These are phyloP conservation scores for Salticus scenicus DNA, from an alignment of 2,888 invertebrate genomes.

Conservation along the genomic window DNA sequence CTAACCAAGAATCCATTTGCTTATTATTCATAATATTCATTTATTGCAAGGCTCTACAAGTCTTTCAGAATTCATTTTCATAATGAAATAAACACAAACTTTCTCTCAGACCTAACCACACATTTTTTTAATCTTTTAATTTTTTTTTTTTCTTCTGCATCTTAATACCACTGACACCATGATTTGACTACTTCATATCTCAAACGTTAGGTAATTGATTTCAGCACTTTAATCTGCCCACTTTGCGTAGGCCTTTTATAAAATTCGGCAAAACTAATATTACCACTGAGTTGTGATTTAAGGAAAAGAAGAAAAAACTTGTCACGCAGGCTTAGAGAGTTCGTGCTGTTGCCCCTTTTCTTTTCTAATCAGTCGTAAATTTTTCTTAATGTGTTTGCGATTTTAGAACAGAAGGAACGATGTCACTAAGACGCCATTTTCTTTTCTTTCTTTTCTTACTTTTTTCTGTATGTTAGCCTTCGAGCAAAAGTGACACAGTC, in stretches of 20 bases:
- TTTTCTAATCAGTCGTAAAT: neutral
- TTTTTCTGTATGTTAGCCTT: neutral
- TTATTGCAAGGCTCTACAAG: too few species aligned
- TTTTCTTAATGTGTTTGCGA: slow-evolving; percentile 1
- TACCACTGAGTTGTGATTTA: neutral
- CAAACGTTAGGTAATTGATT: neutral
- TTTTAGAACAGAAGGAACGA: slow-evolving; percentile 3
- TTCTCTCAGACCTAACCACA: too few species aligned
- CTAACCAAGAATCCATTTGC: too few species aligned
- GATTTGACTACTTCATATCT: slow-evolving; percentile 3
- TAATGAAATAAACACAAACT: too few species aligned
- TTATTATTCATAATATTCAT: too few species aligned
- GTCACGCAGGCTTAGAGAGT: neutral
- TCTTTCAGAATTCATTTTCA: too few species aligned
- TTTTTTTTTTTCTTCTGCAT: too few species aligned
- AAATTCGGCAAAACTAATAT: too few species aligned
- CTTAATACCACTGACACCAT: neutral
- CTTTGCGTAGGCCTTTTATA: neutral
- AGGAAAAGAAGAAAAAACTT: neutral
- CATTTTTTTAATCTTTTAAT: too few species aligned
- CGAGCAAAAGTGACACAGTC: neutral
- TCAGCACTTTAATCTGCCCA: neutral
- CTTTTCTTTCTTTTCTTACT: neutral
- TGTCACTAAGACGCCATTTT: neutral
- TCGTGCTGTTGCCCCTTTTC: slow-evolving; percentile 1